phyloP scores from a whole-genome alignment of 2,888 invertebrate genomes.

The Agrotis exclamationis region DNA sequence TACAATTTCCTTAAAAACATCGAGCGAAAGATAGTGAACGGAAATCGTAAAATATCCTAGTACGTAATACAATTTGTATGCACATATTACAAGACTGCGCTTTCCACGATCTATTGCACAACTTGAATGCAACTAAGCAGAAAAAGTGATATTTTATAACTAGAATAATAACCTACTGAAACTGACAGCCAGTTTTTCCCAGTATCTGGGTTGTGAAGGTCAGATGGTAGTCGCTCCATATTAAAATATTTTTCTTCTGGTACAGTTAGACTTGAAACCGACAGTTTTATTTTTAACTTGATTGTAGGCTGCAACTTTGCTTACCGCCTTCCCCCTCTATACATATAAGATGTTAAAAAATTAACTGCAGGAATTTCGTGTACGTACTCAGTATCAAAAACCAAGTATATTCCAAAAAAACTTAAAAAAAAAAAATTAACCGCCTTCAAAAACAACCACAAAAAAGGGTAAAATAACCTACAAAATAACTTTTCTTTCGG shows the following conservation, averaged over 20 bases:
- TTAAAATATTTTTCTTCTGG: not conserved
- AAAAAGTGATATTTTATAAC: constrained; percentile 22
- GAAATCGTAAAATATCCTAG: constrained; percentile 65
- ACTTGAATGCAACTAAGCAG: constrained; percentile 14
- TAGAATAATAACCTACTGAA: not conserved
- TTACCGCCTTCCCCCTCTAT: too few relatives aligned
- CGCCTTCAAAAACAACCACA: too few relatives aligned
- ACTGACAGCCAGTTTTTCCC: not conserved
- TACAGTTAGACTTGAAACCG: not conserved
- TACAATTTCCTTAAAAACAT: constrained; percentile 49
- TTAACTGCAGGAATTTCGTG: too few relatives aligned
- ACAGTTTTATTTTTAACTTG: too few relatives aligned
- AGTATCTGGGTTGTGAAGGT: not conserved
- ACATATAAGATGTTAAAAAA: too few relatives aligned
- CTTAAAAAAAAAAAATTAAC: too few relatives aligned
- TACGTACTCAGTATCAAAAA: too few relatives aligned
- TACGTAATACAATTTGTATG: constrained; percentile 54
- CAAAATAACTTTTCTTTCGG: too few relatives aligned
- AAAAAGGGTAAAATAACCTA: too few relatives aligned
- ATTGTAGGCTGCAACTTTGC: too few relatives aligned
- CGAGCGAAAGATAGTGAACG: constrained; percentile 58
- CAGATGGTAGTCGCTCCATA: not conserved
- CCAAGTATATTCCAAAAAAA: too few relatives aligned
- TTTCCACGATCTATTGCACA: constrained; percentile 12
- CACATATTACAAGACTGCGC: constrained; percentile 10